Conservation (phyloP, 2,888 invertebrate species). For the Prenolepis imparis region DNA sequence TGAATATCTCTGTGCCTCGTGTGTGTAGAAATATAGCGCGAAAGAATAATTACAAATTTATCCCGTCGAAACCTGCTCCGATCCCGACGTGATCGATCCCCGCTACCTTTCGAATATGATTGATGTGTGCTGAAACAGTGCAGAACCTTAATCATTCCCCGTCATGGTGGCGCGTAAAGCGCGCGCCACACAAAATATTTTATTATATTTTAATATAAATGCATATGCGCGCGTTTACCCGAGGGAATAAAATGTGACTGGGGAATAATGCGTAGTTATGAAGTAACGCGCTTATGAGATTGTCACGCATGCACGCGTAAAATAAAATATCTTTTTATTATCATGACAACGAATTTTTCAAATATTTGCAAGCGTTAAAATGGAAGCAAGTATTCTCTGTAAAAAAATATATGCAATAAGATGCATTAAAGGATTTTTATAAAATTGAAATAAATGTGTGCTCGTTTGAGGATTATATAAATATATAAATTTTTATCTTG, state of each 20-base stretch:
- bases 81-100: slow-evolving; percentile 95
- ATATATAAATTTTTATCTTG: neutral
- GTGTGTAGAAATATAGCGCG: slow-evolving; percentile 51
- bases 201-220: slow-evolving; percentile 34
- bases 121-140: slow-evolving; percentile 90
- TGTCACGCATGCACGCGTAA: slow-evolving; percentile 36
- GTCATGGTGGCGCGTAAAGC: neutral
- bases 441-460: neutral
- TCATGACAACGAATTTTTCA: neutral
- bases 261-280: slow-evolving; percentile 19
- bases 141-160: slow-evolving; percentile 56
- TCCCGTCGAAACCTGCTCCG: slow-evolving; percentile 95
- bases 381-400: neutral
- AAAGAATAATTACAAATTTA: slow-evolving; percentile 87
- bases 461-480: neutral
- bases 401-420: slow-evolving; percentile 1
- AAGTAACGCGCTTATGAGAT: slow-evolving; percentile 17
- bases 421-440: neutral
- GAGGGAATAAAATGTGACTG: slow-evolving; percentile 33
- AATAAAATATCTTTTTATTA: slow-evolving; percentile 22
- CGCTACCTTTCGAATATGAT: slow-evolving; percentile 93
- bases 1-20: slow-evolving; percentile 50
- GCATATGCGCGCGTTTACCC: slow-evolving; percentile 28
- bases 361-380: slow-evolving; percentile 28
- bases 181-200: slow-evolving; percentile 17